Conservation (phyloP, 2,888 invertebrate genomes). For the Fragum sueziense region DNA sequence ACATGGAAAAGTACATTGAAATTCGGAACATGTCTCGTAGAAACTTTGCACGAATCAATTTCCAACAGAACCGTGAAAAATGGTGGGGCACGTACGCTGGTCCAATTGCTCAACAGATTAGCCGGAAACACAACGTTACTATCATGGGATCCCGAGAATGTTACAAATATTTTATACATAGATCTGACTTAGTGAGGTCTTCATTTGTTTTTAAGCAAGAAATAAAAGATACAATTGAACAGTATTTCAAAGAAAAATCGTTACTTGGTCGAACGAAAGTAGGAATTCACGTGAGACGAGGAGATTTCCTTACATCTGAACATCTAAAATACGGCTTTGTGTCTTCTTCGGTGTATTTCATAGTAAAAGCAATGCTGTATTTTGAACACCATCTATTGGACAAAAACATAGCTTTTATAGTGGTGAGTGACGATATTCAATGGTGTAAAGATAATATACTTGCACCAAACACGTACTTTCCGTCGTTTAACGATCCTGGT, state of each 20-base stretch:
- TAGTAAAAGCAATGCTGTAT: slow-evolving; percentile 59
- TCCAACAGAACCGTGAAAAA: background rate
- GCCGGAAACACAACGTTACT: slow-evolving; percentile 53
- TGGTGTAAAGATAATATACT: slow-evolving; percentile 61
- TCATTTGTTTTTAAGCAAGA: slow-evolving; percentile 59
- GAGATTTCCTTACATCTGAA: slow-evolving; percentile 51
- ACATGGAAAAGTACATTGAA: background rate
- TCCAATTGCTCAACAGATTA: background rate
- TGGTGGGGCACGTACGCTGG: background rate
- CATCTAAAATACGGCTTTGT: slow-evolving; percentile 59
- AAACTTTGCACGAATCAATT: background rate
- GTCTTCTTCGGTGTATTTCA: slow-evolving; percentile 55
- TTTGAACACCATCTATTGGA: slow-evolving; percentile 48
- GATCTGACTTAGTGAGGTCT: slow-evolving; percentile 39
- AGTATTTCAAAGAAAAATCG: slow-evolving; percentile 2
- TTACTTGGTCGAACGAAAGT: slow-evolving; percentile 21
- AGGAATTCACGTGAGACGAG: slow-evolving; percentile 65
- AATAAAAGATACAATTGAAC: slow-evolving; percentile 39
- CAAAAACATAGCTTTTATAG: slow-evolving; percentile 57
- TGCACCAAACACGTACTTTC: slow-evolving; percentile 44
- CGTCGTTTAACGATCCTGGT: slow-evolving; percentile 43
- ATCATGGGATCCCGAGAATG: slow-evolving; percentile 68
- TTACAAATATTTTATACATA: slow-evolving; percentile 67
- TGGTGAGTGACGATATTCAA: slow-evolving; percentile 62
- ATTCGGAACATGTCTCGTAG: background rate